Percentiles rank a stretch among this genome's conserved stretches.
These are phyloP conservation scores for Clarias fuscus DNA, from an alignment of 2,797 vertebrate genomes.

Conservation along the genomic window DNA sequence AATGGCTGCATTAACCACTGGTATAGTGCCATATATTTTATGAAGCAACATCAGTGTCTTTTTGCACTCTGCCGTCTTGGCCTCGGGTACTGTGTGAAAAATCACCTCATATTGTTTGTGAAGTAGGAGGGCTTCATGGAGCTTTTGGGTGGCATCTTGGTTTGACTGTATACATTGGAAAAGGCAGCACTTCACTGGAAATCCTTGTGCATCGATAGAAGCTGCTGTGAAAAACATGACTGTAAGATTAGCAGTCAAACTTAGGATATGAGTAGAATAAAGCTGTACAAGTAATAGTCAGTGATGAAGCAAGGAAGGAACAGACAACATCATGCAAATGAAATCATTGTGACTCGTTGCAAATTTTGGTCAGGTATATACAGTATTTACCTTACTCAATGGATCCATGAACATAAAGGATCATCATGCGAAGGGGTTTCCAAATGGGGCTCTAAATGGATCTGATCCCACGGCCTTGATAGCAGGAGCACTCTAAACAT, in stretches of 20 bases:
- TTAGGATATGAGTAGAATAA: neutral
- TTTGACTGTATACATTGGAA: conserved; percentile 43
- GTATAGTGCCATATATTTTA: conserved; percentile 24
- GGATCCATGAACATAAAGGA: conserved; percentile 17
- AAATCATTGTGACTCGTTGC: neutral
- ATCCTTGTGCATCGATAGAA: conserved; percentile 31
- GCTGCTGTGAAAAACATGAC: conserved; percentile 8
- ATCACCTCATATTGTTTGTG: conserved; percentile 14
- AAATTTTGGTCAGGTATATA: neutral
- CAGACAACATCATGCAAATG: neutral
- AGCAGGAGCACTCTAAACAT: conserved; percentile 57
- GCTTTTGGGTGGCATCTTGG: conserved; percentile 40
- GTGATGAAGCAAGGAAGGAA: neutral
- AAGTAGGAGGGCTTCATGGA: conserved; percentile 26
- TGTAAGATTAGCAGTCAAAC: neutral
- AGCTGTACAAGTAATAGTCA: neutral
- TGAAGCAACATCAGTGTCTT: conserved; percentile 15
- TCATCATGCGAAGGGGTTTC: conserved; percentile 63
- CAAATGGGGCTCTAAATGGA: conserved; percentile 79
- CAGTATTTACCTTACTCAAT: conserved; percentile 28
- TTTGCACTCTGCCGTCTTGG: conserved; percentile 14
- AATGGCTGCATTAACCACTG: conserved; percentile 31
- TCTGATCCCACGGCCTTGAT: conserved; percentile 68
- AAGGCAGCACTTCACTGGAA: conserved; percentile 37
- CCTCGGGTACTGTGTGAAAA: conserved; percentile 6